Base-by-base conservation (phyloP, 2,888 invertebrate species). In the Pandemis corylana region DNA sequence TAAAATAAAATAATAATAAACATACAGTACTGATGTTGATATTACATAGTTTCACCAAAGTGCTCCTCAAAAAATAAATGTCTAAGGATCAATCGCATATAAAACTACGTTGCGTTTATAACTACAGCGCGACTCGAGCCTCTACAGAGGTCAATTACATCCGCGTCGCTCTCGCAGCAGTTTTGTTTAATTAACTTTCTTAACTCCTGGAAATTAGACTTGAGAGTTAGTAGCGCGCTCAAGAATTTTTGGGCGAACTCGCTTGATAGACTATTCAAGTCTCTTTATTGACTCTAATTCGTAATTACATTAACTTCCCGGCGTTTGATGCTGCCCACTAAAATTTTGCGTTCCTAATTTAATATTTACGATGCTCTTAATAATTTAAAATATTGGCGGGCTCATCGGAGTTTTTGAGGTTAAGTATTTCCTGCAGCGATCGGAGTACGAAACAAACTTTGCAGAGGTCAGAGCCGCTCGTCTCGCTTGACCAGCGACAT, bases 151-250 rank as follows among this genome's bases (percentile, higher is more conserved):
- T n/a, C 65, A 28, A 65, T 65, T 65, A 65, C 49, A 46, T 28
- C 10, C 65, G 67, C 56, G 61, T 49, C 63, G 15, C 64, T 46
- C 41, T 46, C 46, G 20, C 67, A 63, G 72, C 72, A 62, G 51
- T 72, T 72, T 68, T 53, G 36, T 53, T 68, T 72, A 68, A 72
- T 72, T 72, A 72, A 63, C 68, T 68, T 56, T 20, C 72, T 44
- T 42, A 51, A 42, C 44, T 68, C 68, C 51, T 63, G 66, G 36
- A 68, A 72, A 72, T 63, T 56, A 63, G 59, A 42, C 67, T 68
- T 51, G 5, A 59, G 36, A 71, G 65, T 49, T 46, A 61, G 59
- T 59, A 46, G 56, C 41, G 12, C 20, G 44, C 46, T 20, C 63
- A 64, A 42, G 65, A 69, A 72, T 72, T 72, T 66, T 72, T 72